Conservation (phyloP, 2,888 invertebrate species). For the Orthosia incerta region DNA sequence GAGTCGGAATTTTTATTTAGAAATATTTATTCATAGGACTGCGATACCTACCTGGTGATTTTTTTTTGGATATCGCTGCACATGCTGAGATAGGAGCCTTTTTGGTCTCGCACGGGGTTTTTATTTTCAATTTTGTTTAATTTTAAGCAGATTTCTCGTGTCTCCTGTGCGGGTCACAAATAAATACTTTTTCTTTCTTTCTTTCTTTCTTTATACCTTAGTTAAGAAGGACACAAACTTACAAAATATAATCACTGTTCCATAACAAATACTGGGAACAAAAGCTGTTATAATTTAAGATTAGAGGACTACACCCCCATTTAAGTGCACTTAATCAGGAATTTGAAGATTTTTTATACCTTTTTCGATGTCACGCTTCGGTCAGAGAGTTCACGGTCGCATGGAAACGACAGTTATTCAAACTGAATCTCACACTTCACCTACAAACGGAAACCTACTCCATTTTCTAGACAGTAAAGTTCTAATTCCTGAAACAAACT, state of each 20-base stretch:
- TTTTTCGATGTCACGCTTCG: slow-evolving; percentile 58
- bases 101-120: too few relatives aligned
- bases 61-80: too few relatives aligned
- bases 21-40: not conserved
- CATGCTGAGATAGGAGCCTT: too few relatives aligned
- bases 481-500: not conserved
- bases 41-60: too few relatives aligned
- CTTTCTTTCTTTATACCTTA: too few relatives aligned
- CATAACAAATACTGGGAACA: slow-evolving; percentile 13
- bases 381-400: slow-evolving; percentile 62
- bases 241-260: not conserved
- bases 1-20: not conserved
- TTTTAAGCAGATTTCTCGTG: too few relatives aligned
- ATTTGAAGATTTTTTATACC: slow-evolving; percentile 45
- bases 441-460: slow-evolving; percentile 12
- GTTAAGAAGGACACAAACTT: too few relatives aligned
- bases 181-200: too few relatives aligned
- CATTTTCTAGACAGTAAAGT: accelerated
- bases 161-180: too few relatives aligned
- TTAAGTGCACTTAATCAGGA: slow-evolving; percentile 52
- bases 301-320: slow-evolving; percentile 26
- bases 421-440: slow-evolving; percentile 23
- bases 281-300: slow-evolving; percentile 38
- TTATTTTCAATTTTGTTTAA: too few relatives aligned
- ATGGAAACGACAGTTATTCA: slow-evolving; percentile 31